phyloP scores from a whole-genome alignment of 2,888 invertebrate species.

The Chalcis sispes region DNA sequence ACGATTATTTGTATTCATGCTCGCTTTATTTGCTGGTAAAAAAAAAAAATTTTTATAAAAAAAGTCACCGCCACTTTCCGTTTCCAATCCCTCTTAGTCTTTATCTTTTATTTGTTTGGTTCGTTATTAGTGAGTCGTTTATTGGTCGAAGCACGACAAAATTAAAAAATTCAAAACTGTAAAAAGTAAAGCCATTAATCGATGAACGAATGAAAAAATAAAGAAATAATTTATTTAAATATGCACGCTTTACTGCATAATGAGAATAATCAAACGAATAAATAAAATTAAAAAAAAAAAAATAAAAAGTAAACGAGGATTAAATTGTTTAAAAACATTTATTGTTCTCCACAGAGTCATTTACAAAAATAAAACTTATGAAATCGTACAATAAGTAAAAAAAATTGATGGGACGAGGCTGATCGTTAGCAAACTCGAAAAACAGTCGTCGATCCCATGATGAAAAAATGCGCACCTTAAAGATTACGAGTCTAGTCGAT shows the following conservation, averaged over 20 bases:
- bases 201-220: background rate
- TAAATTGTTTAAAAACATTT: slow-evolving; percentile 48
- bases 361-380: slow-evolving; percentile 57
- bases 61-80: slow-evolving; percentile 23
- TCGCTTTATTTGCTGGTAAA: background rate
- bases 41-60: slow-evolving; percentile 25
- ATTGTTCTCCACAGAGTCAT: slow-evolving; percentile 55
- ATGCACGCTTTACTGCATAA: no score
- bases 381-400: slow-evolving; percentile 30
- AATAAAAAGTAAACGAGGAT: slow-evolving; percentile 19
- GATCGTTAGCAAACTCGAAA: slow-evolving; percentile 7
- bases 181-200: background rate
- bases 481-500: no score
- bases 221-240: background rate
- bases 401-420: slow-evolving; percentile 8
- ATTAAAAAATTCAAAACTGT: background rate
- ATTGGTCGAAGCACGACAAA: slow-evolving; percentile 47
- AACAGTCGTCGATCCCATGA: background rate
- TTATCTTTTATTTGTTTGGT: slow-evolving; percentile 1
- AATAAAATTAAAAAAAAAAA: background rate
- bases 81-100: background rate
- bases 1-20: background rate
- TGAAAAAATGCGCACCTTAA: background rate
- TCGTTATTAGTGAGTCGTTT: slow-evolving; percentile 1
- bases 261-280: background rate